Base-by-base conservation (phyloP, 2,113 vertebrate genomes). In the Taxidea taxus region DNA sequence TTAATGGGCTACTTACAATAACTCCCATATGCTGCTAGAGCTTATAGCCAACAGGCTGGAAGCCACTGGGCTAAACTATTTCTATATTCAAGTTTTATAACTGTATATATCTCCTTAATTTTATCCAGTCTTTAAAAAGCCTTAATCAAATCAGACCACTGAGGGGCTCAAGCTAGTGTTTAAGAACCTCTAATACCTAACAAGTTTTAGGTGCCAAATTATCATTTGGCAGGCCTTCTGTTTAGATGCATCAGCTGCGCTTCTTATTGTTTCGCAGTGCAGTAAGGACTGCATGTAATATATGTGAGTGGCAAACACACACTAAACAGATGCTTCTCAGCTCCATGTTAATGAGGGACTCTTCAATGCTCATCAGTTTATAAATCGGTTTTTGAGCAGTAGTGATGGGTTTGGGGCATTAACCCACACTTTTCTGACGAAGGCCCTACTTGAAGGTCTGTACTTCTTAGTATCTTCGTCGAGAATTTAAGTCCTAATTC, bases 71-170 rank as follows among this genome's bases (percentile, higher is more conserved):
- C 75, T 70, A 77, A 54, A 83, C 44, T 82, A 62, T 68, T 51
- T 94, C n/a, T 72, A 16, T 74, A 25, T 93, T 83, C 21, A 86
- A 29, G 16, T 84, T 94, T 95, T 94, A n/a, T 90, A 60, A 37
- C 54, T 87, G 54, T n/a, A 12, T 78, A 1, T 68, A 60, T 74
- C 15, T 94, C 49, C 42, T 94, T 89, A 81, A 88, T 87, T 90
- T 39, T 75, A 51, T 70, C 51, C 75, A n/a, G 14, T 51, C 64
- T 90, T 77, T 49, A 92, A 97, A 80, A 68, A 66, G 54, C 68
- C 56, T 34, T 93, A 68, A n/a, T 68, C 54, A 74, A 84, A 47
- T 94, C 78, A 84, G n/a, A 21, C 31, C 92, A 37, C 75, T 87
- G 60, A 75, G 14, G 94, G 64, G n/a, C 64, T 81, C 75, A 87